Evolutionary conservation across 1,140 invertebrate species (phyloP), one percentile per base, ranked within the genome.

Genomic region (Drosophila pseudoananassae): DNA sequence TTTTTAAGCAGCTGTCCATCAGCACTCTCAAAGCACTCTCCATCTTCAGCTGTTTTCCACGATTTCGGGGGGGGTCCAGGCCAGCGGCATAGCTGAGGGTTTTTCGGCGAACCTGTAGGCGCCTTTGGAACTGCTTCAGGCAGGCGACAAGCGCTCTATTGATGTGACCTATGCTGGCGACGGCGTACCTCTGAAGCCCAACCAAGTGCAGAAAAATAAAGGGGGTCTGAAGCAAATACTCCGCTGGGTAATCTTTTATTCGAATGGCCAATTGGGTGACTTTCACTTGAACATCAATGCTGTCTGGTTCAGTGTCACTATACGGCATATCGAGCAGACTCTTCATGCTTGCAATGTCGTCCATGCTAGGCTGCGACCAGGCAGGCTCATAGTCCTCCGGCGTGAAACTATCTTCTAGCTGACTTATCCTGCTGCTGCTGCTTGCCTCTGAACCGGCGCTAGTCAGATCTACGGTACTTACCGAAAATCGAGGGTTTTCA

Each of bases 171-270:
- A 78, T 12, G 1, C 20, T 49, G 12, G 45, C 33, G 4, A 56
- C 50, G 0, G 29, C 8, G 1, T 31, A 8, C 1, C 64, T 47
- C 31, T 83, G 88, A 4, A 90, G 45, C 14, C 87, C 40, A n/a
- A 91, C 25, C 14, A 91, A 25, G 3, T 72, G 47, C 0, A 85
- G 61, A 9, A 84, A 88, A n/a, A 87, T 57, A 23, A 77, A 56
- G 8, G 91, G 91, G 0, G 75, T 15, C 52, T 92, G 91, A 2
- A 91, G 66, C 25, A 92, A 53, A 45, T 81, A 90, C 45, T 92
- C 91, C 0, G 66, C 64, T 2, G 91, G 91, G 58, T 91, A 92
- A 58, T 92, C 91, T 6, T 15, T 15, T 52, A 92, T 57, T 12
- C 78, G 81, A 0, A 92, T 61, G 29, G 70, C 65, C 12, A 92